Evolutionary conservation across 2,888 invertebrate genomes (phyloP).

Genomic region (Tineola bisselliella): DNA sequence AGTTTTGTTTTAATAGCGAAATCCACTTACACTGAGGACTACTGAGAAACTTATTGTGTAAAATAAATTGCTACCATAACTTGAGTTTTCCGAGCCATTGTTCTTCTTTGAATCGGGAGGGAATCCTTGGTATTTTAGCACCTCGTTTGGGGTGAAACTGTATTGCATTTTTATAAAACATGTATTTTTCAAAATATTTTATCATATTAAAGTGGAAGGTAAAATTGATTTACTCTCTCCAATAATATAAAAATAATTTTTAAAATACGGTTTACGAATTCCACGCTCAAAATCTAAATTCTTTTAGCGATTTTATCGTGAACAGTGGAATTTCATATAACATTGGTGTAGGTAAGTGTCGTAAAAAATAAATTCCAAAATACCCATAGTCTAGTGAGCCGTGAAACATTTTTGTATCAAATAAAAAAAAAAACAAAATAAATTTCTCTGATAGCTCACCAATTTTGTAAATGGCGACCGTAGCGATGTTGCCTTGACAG

Average conservation of each 20-base stretch:
- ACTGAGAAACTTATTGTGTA: constrained; percentile 11
- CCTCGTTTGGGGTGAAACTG: neutral
- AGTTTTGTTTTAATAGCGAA: constrained; percentile 7
- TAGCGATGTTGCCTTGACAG: constrained; percentile 22
- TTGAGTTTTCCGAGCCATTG: constrained; percentile 9
- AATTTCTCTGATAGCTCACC: constrained; percentile 17
- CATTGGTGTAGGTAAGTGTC: neutral
- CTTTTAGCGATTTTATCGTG: no score
- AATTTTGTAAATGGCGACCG: constrained; percentile 25
- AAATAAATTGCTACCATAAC: constrained; percentile 8
- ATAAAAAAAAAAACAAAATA: neutral
- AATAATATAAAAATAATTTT: no score
- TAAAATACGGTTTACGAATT: no score
- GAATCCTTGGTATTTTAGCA: constrained; percentile 5
- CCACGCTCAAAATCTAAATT: no score
- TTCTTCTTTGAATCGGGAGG: neutral
- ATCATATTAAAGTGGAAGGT: no score
- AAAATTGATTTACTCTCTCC: no score
- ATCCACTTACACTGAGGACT: constrained; percentile 8
- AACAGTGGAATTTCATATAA: neutral
- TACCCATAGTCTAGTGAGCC: neutral
- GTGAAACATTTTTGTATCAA: neutral
- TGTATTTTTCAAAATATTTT: neutral
- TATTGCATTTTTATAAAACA: neutral
- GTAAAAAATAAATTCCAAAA: neutral